phyloP scores from a whole-genome alignment of 2,888 invertebrate species.

The Volucella inanis region DNA sequence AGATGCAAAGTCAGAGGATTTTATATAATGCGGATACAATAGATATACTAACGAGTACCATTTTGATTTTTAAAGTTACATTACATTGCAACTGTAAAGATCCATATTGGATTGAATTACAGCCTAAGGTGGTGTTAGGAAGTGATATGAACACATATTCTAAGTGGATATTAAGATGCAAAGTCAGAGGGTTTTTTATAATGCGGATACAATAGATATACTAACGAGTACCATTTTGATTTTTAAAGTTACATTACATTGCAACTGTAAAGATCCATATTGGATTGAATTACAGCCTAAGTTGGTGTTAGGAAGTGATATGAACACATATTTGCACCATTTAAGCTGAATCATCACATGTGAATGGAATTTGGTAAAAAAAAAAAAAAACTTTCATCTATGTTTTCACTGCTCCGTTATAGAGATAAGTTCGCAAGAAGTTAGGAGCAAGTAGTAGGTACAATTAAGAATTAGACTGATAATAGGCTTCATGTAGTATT shows the following conservation, averaged over 20 bases:
- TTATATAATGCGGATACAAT: conserved; percentile 28
- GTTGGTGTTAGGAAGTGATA: conserved; percentile 14
- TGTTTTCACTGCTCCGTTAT: no score
- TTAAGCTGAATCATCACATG: neutral
- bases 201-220: conserved; percentile 28
- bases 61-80: conserved; percentile 15
- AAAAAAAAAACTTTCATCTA: no score
- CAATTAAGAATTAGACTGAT: no score
- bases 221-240: neutral
- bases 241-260: conserved; percentile 31
- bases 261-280: conserved; percentile 23
- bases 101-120: conserved; percentile 13
- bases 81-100: conserved; percentile 21
- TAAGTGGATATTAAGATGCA: conserved; percentile 12
- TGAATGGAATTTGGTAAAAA: no score
- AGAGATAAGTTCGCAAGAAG: no score
- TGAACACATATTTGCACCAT: neutral
- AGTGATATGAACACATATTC: no score
- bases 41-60: conserved; percentile 4
- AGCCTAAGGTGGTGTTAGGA: conserved; percentile 2
- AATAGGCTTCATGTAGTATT: no score
- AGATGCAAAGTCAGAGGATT: neutral
- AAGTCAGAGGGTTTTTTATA: conserved; percentile 1
- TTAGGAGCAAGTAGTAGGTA: no score
- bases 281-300: neutral